Base-by-base conservation (phyloP, 2,797 vertebrate species). In the Phalloptychus januarius region DNA sequence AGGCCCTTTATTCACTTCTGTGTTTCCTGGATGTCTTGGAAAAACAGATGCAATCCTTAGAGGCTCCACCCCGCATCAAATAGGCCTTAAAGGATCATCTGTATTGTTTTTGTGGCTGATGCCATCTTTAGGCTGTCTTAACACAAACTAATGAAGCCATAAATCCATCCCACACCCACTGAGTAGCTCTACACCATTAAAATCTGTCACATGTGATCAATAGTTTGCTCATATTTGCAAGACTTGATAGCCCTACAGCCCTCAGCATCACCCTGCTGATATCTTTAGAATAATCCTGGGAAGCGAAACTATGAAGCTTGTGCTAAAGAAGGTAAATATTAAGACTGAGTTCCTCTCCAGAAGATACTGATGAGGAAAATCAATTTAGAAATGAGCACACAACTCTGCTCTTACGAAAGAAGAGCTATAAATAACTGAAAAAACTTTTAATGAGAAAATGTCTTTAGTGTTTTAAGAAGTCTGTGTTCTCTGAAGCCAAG, bases 141-240 rank as follows among this genome's bases (percentile, higher is more conserved):
- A 44, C 48, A 74, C 61, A 74, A 79, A 74, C 46, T 82, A 87
- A 88, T 84, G 77, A 91, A 83, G 73, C 45, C 20, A 74, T 86
- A 79, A 86, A 91, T 88, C 61, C 28, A 67, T 73, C 38, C 23
- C 11, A 28, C 8, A 42, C n/a, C 52, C 40, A 70, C n/a, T 79
- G 63, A 50, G 44, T 45, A 69, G 74, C 40, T 81, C 40, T 8
- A 72, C 1, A 79, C 23, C 71, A 54, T 56, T 44, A 44, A 73
- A 83, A 71, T 78, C 25, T 16, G 40, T 80, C 1, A 61, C 6
- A 8, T 46, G 1, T 45, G 50, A 70, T 79, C 54, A 33, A 58
- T 77, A 46, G 20, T 25, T 74, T 8, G 58, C n/a, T 73, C 2
- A 45, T 69, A 50, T 15, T 36, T 65, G 40, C 1, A 70, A 7